These are phyloP conservation scores for Sarcophaga rosellei DNA, from an alignment of 2,888 invertebrate genomes.

Conservation along the genomic window DNA sequence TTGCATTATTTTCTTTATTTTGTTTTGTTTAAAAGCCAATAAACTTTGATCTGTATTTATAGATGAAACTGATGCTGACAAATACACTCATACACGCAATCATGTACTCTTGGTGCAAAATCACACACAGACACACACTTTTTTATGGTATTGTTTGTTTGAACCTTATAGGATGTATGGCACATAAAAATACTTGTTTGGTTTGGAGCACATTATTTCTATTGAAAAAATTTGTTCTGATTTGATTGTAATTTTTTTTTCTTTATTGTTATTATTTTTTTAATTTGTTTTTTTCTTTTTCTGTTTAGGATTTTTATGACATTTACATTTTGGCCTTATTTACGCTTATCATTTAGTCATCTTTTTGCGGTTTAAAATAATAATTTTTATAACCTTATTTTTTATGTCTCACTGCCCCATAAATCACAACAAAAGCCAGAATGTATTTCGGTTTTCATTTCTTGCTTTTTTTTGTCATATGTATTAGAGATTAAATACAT, in stretches of 20 bases:
- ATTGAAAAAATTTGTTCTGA: not conserved
- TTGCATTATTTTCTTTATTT: not conserved
- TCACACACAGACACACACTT: not conserved
- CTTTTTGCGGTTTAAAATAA: slow-evolving; percentile 53
- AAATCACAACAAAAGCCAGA: slow-evolving; percentile 1
- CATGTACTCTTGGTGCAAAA: not conserved
- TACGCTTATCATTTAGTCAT: slow-evolving; percentile 56
- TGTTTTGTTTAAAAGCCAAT: slow-evolving; percentile 54
- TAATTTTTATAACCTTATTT: slow-evolving; percentile 38
- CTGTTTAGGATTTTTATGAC: slow-evolving; percentile 28
- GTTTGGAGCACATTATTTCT: slow-evolving; percentile 19
- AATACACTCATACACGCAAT: not conserved
- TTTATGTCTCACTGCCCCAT: slow-evolving; percentile 4
- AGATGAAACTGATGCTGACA: not conserved
- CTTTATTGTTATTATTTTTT: not conserved
- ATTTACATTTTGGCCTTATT: slow-evolving; percentile 53
- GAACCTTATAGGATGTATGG: not conserved
- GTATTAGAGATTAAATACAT: not conserved
- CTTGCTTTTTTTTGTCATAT: not conserved
- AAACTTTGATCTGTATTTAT: slow-evolving; percentile 62
- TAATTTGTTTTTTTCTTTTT: slow-evolving; percentile 1
- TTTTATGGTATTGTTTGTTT: slow-evolving; percentile 13
- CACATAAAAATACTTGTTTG: not conserved
- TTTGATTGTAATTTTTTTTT: not conserved
- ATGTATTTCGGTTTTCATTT: not conserved